A percentile compares a stretch with the other conserved stretches of the same genome.
phyloP scores from a whole-genome alignment of 1,140 invertebrate genomes.

The Drosophila oshimai region DNA sequence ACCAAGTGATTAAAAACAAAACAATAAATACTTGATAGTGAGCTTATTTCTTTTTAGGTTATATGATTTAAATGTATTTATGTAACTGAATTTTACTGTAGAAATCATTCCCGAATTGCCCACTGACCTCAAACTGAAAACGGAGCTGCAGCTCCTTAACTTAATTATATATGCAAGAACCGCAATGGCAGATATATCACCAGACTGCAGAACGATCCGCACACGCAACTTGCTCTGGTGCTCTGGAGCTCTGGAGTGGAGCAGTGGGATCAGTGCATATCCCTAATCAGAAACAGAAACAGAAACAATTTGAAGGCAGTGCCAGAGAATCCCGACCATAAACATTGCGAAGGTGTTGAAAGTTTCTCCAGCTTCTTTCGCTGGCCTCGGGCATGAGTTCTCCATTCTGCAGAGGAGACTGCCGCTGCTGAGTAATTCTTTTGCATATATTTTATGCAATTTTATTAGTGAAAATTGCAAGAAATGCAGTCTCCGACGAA shows the following conservation, averaged over 20 bases:
- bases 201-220: constrained; percentile 30
- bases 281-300: constrained; percentile 74
- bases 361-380: constrained; percentile 45
- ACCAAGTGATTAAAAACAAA: no score
- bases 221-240: constrained; percentile 25
- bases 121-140: constrained; percentile 13
- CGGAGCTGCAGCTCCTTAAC: constrained; percentile 48
- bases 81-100: not conserved
- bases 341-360: constrained; percentile 77
- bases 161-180: constrained; percentile 75
- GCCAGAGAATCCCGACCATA: constrained; percentile 15
- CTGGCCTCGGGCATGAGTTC: constrained; percentile 38
- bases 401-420: constrained; percentile 1
- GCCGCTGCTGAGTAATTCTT: constrained; percentile 46
- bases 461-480: constrained; percentile 63
- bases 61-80: not conserved
- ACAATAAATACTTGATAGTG: no score
- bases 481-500: constrained; percentile 43
- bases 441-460: constrained; percentile 75
- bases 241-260: not conserved
- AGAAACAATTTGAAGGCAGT: constrained; percentile 62
- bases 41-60: no score
- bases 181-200: constrained; percentile 73
- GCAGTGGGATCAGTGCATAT: constrained; percentile 13
- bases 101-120: constrained; percentile 18